Evolutionary conservation across 2,113 vertebrate species (phyloP), one percentile per base, ranked within the genome.

Genomic region (Dendrocopos noguchii): DNA sequence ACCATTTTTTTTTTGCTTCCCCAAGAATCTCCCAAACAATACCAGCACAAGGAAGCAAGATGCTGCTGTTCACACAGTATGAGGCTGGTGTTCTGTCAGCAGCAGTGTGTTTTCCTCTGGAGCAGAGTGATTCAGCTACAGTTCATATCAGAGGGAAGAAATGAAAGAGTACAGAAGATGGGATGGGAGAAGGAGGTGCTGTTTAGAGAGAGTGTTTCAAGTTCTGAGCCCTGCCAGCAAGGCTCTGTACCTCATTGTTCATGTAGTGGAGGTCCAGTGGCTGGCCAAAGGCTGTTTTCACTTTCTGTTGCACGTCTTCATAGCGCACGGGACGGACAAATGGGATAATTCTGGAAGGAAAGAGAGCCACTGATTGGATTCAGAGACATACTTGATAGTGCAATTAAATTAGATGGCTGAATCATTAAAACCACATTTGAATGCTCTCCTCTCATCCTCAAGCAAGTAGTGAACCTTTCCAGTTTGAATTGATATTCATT

Each of bases 271-370:
- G 98, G 93, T 99, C 98, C 39, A 99, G 97, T 66, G 98, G 98
- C 93, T 99, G 99, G 61, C 99, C 98, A 93, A 99, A 99, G 31
- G 98, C 98, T 22, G 97, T 96, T 95, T 98, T 98, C 88, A 99
- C 98, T 95, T 99, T 99, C 97, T 98, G 98, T 65, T 98, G 98
- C 95, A 99, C 98, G 46, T 99, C 99, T 79, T 99, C 99, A 12
- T 98, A 99, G 93, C 98, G 98, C 87, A 99, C 98, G 7, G 99
- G 99, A 50, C 99, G 98, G 89, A 97, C 97, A 76, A 99, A 99
- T 12, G 98, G 98, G 94, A 99, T 98, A 95, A 99, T 99, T 96
- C 98, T 99, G 95, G 86, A 88, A 80, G 1, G 29, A 77, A 33
- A 79, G 31, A 88, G 14, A 76, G 72, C 2, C 68, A 18, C 9